Base-by-base conservation (phyloP, 2,113 vertebrate species). In the Scatophagus argus region DNA sequence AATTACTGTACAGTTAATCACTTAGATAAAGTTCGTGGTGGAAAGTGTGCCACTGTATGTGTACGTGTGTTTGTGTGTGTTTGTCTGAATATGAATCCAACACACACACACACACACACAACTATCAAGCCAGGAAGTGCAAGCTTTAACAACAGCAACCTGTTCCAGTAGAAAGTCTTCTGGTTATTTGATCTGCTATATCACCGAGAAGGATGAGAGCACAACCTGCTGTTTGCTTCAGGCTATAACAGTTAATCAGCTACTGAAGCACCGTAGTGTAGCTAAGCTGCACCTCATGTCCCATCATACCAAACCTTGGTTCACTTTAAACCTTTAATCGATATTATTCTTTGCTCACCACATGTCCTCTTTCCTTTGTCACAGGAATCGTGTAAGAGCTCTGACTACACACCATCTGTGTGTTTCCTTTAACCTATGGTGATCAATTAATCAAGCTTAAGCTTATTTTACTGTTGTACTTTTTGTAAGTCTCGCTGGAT, bases 171-270 rank as follows among this genome's bases (percentile, higher is more conserved):
- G 23, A 43, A 6, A 27, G 27, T 21, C n/a, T 29, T 65, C 21
- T 46, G 54, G 54, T 6, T 46, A 60, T 39, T 54, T 61, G 21
- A 74, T 14, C 32, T 6, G 13, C 23, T 29, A 3, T 29, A 3
- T 41, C 17, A 51, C 12, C 23, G 36, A 46, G 58, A 46, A 61
- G 64, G 38, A 47, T 64, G 23, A 87, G 77, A 80, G 84, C 86
- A 82, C 90, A 81, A 36, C 83, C 86, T 87, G 79, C 80, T 87
- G 90, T 64, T 49, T 10, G 65, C 36, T 58, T 5, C 17, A 75
- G 65, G 70, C 9, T 69, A 77, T 52, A 12, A 62, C 84, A 79
- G 21, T 4, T 16, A 3, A 8, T 55, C 23, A 32, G 41, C 34
- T 13, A 1, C 19, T 55, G 14, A 55, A 34, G 13, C n/a, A 16